phyloP scores from a whole-genome alignment of 1,140 invertebrate species.

The Drosophila pallidifrons region DNA sequence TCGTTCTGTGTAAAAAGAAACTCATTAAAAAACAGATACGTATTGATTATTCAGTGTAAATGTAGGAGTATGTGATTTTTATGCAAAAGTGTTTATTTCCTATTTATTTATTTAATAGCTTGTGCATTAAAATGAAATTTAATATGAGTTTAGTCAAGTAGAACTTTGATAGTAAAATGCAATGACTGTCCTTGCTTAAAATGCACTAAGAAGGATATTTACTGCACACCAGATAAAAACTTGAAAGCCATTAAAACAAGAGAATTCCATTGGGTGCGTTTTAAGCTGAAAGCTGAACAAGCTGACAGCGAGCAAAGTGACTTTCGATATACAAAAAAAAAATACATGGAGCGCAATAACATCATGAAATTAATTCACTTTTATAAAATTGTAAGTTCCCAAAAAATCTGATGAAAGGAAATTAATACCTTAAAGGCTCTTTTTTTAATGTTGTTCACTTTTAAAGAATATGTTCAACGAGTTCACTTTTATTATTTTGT shows the following conservation, averaged over 20 bases:
- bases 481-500: no score
- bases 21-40: background rate
- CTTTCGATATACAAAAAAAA: slow-evolving; percentile 1
- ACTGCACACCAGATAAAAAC: background rate
- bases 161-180: background rate
- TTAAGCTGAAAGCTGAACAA: slow-evolving; percentile 45
- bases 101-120: no score
- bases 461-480: no score
- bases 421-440: no score
- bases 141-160: background rate
- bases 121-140: no score
- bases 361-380: no score
- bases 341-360: background rate
- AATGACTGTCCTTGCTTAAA: slow-evolving; percentile 9
- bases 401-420: no score
- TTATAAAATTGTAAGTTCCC: no score
- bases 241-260: background rate
- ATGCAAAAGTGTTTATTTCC: background rate
- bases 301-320: slow-evolving; percentile 13
- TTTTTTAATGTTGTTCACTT: no score
- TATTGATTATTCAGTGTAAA: no score
- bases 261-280: slow-evolving; percentile 20
- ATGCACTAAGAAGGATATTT: slow-evolving; percentile 4
- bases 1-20: background rate
- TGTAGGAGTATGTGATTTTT: background rate